phyloP scores from a whole-genome alignment of 2,113 vertebrate genomes.

The Lichenostomus cassidix region DNA sequence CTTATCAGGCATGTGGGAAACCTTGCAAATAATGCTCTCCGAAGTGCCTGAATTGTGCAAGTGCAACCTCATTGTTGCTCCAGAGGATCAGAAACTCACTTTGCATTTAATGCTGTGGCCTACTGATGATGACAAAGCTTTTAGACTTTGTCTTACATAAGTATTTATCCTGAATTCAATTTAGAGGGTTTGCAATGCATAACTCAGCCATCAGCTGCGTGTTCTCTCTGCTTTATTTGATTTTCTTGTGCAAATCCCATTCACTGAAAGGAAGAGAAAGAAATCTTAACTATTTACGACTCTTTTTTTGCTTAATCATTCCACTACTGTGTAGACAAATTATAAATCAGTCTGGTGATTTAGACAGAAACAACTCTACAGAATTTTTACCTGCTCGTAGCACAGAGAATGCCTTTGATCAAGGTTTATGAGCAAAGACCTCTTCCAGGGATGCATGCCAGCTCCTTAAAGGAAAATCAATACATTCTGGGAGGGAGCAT shows the following conservation, averaged over 20 bases:
- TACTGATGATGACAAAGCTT: neutral
- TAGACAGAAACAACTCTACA: neutral
- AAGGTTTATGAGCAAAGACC: conserved; percentile 5
- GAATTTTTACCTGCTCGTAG: neutral
- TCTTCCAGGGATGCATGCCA: neutral
- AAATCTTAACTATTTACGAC: neutral
- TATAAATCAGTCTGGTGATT: neutral
- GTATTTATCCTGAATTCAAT: neutral
- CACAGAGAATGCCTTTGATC: neutral
- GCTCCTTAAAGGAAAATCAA: conserved; percentile 16
- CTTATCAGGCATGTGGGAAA: neutral
- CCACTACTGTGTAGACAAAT: neutral
- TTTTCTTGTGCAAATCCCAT: neutral
- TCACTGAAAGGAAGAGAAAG: neutral
- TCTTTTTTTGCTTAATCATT: neutral
- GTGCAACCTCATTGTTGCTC: neutral
- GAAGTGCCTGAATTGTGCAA: neutral
- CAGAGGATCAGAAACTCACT: neutral
- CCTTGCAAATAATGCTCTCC: neutral
- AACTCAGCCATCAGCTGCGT: neutral
- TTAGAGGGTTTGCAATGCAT: neutral
- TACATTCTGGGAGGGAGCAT: neutral
- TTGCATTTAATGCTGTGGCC: neutral
- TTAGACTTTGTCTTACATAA: neutral
- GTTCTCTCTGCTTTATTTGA: neutral